Conservation (phyloP, 1,140 invertebrate species). For the Drosophila erecta region DNA sequence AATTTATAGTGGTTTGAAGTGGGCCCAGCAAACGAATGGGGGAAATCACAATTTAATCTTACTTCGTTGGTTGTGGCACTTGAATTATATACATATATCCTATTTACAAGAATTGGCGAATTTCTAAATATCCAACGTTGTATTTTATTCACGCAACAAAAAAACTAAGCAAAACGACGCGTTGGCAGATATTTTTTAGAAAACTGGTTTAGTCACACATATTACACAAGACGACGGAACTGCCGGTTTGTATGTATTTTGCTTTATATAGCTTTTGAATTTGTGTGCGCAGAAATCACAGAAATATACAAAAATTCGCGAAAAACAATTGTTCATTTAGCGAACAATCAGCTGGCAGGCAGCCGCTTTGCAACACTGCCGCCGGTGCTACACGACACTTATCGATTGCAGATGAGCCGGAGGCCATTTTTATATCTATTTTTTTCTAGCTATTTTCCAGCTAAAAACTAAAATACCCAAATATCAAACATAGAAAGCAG, state of each 20-base stretch:
- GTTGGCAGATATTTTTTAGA: not conserved
- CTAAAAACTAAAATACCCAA: no score
- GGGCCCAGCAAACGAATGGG: not conserved
- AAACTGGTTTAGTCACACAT: constrained; percentile 10
- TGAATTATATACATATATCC: no score
- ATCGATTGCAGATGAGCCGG: not conserved
- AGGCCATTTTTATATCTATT: not conserved
- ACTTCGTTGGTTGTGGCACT: not conserved
- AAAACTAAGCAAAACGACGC: constrained; percentile 1
- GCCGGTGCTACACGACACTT: not conserved
- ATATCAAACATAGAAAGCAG: not conserved
- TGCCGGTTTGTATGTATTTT: no score
- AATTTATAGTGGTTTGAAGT: not conserved
- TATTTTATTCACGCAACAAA: constrained; percentile 14
- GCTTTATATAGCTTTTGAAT: not conserved
- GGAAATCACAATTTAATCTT: not conserved
- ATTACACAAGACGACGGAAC: not conserved
- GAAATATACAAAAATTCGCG: not conserved
- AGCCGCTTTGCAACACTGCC: constrained; percentile 1
- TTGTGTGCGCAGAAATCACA: constrained; percentile 6
- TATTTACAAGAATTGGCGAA: constrained; percentile 10
- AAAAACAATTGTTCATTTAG: not conserved
- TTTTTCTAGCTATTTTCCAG: not conserved
- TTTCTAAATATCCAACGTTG: not conserved
- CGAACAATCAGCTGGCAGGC: not conserved